Evolutionary conservation across 1,140 invertebrate species (phyloP).

Genomic region (Nasonia giraulti): DNA sequence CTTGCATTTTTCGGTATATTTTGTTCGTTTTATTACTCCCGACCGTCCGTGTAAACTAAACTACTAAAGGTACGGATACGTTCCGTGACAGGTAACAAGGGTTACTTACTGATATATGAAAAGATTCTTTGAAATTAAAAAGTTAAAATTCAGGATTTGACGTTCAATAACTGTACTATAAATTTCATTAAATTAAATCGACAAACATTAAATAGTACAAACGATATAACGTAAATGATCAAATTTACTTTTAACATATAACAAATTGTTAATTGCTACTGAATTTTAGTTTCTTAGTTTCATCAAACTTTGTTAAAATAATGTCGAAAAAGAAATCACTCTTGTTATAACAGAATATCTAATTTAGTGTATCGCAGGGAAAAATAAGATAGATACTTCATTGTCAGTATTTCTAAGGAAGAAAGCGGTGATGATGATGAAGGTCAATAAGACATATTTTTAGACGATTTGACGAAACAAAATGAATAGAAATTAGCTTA

Average conservation of each 20-base stretch:
- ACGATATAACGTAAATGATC: too few relatives aligned
- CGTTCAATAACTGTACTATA: background rate
- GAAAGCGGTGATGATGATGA: background rate
- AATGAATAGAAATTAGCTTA: conserved; percentile 54
- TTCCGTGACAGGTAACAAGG: background rate
- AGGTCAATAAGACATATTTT: conserved; percentile 62
- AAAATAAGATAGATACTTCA: conserved; percentile 54
- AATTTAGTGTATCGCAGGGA: conserved; percentile 12
- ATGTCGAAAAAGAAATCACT: background rate
- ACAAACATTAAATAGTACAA: too few relatives aligned
- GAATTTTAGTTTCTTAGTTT: conserved; percentile 11
- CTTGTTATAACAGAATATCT: background rate
- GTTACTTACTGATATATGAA: background rate
- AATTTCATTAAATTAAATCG: too few relatives aligned
- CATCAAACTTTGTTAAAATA: background rate
- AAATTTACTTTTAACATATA: background rate
- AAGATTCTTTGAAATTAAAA: conserved; percentile 10
- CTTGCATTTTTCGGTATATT: background rate
- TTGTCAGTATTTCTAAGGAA: background rate
- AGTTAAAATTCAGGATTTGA: conserved; percentile 7
- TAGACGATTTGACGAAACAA: conserved; percentile 62
- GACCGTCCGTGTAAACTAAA: conserved; percentile 17
- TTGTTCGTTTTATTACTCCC: background rate
- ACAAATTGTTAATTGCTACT: background rate
- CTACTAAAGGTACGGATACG: background rate